Base-by-base conservation (phyloP, 2,113 vertebrate species). In the Bucco capensis region DNA sequence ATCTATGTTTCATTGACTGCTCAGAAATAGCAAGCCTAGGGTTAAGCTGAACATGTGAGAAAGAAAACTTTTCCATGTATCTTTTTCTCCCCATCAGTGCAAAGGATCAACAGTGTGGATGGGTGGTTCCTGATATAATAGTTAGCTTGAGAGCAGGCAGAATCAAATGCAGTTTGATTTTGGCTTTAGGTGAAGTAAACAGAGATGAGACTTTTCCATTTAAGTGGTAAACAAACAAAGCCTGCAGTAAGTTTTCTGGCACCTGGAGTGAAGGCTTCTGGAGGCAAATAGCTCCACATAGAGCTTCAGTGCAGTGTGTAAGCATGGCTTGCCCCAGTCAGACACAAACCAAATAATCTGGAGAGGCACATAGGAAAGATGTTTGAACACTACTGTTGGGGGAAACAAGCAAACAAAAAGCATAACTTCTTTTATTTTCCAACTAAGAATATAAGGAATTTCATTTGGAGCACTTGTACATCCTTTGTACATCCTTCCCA, bases 1-100 rank as follows among this genome's bases (percentile, higher is more conserved):
- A 71, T 67, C 73, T 86, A 44, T 75, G 76, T 83, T 87, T 82
- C 81, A 69, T 0, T 89, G 81, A 57, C 86, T 91, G 61, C 69
- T 50, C 81, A 67, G 54, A 61, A 82, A 42, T 10, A 91, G 19
- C 28, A 82, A 89, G 27, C 10, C 51, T 47, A 17, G 87, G 37
- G 35, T 76, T 72, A 62, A 78, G 51, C 1, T 49, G 65, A 69
- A 42, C 40, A 44, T 13, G 17, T 53, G 44, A 73, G 49, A 58
- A 73, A 44, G 47, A 38, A 64, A 82, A 60, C 35, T 65, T 77
- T 57, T 73, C 51, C 40, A 71, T 24, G 53, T 7, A 6, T 31
- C 35, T 17, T 75, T 88, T 93, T 60, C 47, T 67, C 13, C 14
- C 33, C 69, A 38, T 47, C 76, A 23, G 14, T 3, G 22, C 6